Base-by-base conservation (phyloP, 1,140 invertebrate species). In the Drosophila subobscura region DNA sequence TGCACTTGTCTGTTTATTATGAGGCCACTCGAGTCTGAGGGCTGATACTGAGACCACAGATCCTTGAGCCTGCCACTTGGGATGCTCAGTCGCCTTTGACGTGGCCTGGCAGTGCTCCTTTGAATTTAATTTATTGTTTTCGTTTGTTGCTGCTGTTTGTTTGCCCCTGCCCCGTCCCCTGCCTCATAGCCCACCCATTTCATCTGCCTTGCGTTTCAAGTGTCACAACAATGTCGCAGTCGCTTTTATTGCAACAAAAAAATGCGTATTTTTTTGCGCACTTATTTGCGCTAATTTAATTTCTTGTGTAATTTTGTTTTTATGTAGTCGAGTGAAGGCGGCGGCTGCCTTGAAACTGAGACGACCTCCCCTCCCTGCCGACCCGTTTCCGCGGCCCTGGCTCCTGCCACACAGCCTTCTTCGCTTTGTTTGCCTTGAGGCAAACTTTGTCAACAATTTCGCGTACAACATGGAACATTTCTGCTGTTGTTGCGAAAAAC, bases 121-220 rank as follows among this genome's bases (percentile, higher is more conserved):
- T 88, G 73, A 88, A 86, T 88, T 88, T 78, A 88, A 86, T 86
- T 86, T 86, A 86, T 86, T 86, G 81, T 81, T 78, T 86, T 85
- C 72, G 67, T 57, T 72, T 73, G 63, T 49, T 72, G 50, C 40
- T 53, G 14, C 47, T 49, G 72, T 58, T 53, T 57, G 45, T 61
- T 60, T 72, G 59, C 54, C 40, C 42, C 29, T 1, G 16, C 52
- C 51, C 37, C 27, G 0, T 22, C 0, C 33, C 41, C 23, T n/a
- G n/a, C 16, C 16, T 20, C 16, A 20, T 20, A 20, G 16, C 29
- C 22, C 16, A 16, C 7, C 12, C 20, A 2, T 53, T 6, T 6
- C n/a, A 4, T n/a, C 41, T 33, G 44, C 50, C 61, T 56, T 40
- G 55, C 61, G 23, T 60, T 56, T 72, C 68, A 65, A 86, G 77